A percentile compares a stretch with the other conserved stretches of the same genome.
Conservation (phyloP, 2,113 vertebrate genomes). For the Macaca fascicularis region DNA sequence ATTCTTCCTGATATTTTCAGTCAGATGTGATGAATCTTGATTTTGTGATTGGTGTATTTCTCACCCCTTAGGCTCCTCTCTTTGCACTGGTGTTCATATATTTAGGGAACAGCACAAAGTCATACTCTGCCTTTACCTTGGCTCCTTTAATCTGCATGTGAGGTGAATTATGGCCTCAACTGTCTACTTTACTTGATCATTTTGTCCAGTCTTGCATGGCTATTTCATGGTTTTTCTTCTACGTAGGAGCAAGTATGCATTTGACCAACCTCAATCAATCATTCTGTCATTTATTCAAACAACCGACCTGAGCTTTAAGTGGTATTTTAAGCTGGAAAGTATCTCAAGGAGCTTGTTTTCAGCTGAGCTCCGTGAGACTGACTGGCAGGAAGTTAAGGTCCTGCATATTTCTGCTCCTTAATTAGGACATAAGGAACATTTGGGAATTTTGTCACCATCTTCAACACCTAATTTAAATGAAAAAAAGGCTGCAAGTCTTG, state of each 20-base stretch:
- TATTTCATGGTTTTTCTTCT: background rate
- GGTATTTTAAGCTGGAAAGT: background rate
- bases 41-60: background rate
- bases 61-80: background rate
- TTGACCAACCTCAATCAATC: background rate
- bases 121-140: background rate
- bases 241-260: background rate
- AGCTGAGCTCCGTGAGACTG: background rate
- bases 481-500: background rate
- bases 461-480: conserved; percentile 17
- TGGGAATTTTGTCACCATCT: conserved; percentile 43
- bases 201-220: background rate
- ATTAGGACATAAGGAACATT: background rate
- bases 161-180: background rate
- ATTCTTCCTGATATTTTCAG: background rate
- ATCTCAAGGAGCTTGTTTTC: background rate
- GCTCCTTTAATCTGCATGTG: background rate
- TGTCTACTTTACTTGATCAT: background rate
- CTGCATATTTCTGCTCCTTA: background rate
- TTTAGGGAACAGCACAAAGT: background rate
- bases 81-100: background rate
- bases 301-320: background rate
- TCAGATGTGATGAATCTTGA: background rate
- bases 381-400: background rate
- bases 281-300: conserved; percentile 32